phyloP scores from a whole-genome alignment of 2,797 vertebrate species.

The Tragopan temminckii region DNA sequence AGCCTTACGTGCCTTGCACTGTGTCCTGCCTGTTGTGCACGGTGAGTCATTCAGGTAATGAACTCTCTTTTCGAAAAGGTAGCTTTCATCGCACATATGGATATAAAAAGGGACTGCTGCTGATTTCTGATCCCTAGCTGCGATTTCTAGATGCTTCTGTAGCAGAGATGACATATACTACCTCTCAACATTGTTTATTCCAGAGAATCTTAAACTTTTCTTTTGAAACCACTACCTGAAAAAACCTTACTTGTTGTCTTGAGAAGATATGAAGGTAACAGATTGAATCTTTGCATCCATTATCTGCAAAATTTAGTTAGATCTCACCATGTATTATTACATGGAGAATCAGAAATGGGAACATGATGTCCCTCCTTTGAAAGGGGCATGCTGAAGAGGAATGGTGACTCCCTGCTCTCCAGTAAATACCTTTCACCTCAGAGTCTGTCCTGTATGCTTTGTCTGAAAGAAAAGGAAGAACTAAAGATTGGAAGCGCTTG shows the following conservation, averaged over 20 bases:
- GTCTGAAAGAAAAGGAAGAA: background rate
- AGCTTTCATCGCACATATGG: background rate
- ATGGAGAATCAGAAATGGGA: background rate
- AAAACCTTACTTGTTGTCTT: background rate
- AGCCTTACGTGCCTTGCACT: background rate
- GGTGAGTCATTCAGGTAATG: background rate
- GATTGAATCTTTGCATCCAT: background rate
- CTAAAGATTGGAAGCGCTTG: background rate
- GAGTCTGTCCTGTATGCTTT: background rate
- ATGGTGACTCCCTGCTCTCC: background rate
- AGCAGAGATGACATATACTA: background rate
- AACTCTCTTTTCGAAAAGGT: background rate
- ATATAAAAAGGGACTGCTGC: background rate
- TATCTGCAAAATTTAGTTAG: background rate
- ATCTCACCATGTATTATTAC: background rate
- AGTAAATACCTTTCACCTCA: background rate
- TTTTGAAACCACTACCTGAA: background rate
- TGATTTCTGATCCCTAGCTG: background rate
- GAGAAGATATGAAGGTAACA: background rate
- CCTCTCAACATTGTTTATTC: background rate
- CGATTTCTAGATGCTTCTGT: background rate
- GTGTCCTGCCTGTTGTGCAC: accelerated
- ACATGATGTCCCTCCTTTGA: background rate
- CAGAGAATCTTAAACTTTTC: background rate
- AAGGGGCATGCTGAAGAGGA: background rate